Base-by-base conservation (phyloP, 2,113 vertebrate species). In the Zeus faber region DNA sequence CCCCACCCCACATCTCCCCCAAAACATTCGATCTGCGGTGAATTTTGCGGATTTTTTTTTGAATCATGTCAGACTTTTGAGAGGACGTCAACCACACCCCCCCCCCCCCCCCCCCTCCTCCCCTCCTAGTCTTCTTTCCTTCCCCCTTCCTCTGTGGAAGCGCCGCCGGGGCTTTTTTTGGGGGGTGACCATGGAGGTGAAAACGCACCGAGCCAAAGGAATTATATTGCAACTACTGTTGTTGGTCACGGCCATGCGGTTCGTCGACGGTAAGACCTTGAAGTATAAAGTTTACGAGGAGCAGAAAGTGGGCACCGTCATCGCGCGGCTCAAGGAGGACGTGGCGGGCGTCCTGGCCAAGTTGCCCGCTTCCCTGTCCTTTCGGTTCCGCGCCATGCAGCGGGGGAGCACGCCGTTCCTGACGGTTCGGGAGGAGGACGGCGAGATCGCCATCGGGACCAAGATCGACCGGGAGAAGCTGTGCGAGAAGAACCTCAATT, bases 241-340 rank as follows among this genome's bases (percentile, higher is more conserved):
- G 40, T 3, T 82, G 47, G 1, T 83, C 21, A n/a, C 82, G 53
- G 59, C 87, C 25, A 27, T 70, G 64, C 82, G 68, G 31, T 48
- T 50, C 29, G 86, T 60, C 13, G 52, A 77, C 52, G 87, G 90
- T 40, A 96, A 91, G 86, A 96, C 93, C 81, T 67, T 98, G 67
- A 95, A 92, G 82, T 99, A 99, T 72, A 90, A 92, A 87, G 95
- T 99, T 81, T 94, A 95, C 23, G 96, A 99, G 86, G 97, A 99
- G 80, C 95, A 98, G 85, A 89, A 87, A 77, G 91, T 95, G 14
- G 97, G 95, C 3, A 94, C 90, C 0, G 94, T 99, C 2, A 91
- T 99, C 43, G 94, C 93, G 1, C 86, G 93, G 41, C 81, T 99
- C 0, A 89, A 89, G 3, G 95, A 98, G 68, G 96, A 98, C 40